Conservation (phyloP, 2,797 vertebrate genomes). For the Acomys russatus region DNA sequence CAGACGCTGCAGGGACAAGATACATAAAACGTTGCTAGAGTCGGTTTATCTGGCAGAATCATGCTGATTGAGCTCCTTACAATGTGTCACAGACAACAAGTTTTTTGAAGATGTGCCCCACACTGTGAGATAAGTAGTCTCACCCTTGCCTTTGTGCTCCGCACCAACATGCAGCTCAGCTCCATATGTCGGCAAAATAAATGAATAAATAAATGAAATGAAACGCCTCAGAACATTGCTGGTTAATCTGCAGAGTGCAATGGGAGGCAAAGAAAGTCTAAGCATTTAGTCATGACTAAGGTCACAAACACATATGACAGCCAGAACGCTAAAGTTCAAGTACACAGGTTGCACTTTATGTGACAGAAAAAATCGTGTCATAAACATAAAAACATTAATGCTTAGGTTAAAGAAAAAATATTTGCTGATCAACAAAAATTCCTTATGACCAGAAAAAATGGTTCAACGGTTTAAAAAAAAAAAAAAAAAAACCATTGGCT, state of each 20-base stretch:
- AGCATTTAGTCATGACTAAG: neutral
- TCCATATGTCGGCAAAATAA: neutral
- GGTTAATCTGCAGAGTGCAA: neutral
- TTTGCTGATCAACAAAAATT: neutral
- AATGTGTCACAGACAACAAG: no score
- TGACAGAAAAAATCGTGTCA: neutral
- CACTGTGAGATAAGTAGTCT: neutral
- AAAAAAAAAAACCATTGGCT: no score
- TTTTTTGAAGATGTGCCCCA: neutral
- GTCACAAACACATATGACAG: neutral
- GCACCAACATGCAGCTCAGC: neutral
- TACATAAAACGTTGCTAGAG: neutral
- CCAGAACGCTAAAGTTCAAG: neutral
- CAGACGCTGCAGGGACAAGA: neutral
- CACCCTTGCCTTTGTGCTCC: neutral
- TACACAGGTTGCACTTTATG: neutral
- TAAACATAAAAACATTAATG: neutral
- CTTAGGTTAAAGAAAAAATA: neutral
- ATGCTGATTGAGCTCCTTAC: neutral
- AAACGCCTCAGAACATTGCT: neutral
- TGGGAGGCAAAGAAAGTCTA: neutral
- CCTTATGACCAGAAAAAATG: fast-evolving
- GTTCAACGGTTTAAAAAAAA: neutral
- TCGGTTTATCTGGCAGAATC: neutral
- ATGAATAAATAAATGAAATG: neutral